phyloP scores from a whole-genome alignment of 2,888 invertebrate genomes.

The Acanthopleura granulata region DNA sequence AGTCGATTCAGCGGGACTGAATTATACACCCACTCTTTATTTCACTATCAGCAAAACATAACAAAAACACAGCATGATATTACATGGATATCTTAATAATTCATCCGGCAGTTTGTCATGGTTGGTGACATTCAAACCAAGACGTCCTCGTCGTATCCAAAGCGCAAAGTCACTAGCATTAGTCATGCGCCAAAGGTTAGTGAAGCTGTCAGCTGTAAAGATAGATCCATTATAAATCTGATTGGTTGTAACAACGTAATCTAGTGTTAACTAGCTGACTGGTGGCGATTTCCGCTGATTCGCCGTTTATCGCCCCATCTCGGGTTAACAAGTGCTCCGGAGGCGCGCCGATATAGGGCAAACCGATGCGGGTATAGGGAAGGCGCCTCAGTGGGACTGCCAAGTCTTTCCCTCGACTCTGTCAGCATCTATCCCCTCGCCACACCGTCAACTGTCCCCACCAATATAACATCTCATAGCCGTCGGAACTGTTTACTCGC shows the following conservation, averaged over 20 bases:
- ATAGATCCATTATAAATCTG: not conserved
- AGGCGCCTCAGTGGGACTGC: too few relatives aligned
- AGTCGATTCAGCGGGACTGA: not conserved
- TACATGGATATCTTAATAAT: not conserved
- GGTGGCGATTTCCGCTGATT: not conserved
- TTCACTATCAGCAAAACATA: not conserved
- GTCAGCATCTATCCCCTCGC: too few relatives aligned
- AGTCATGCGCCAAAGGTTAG: not conserved
- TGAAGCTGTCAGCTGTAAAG: not conserved
- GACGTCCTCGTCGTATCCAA: too few relatives aligned
- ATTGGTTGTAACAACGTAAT: not conserved
- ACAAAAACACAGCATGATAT: slow-evolving; percentile 4
- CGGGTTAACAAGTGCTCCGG: slow-evolving; percentile 1
- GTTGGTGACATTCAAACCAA: too few relatives aligned
- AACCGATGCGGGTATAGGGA: too few relatives aligned
- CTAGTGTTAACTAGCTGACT: slow-evolving; percentile 5
- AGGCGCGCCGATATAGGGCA: not conserved
- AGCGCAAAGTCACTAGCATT: too few relatives aligned
- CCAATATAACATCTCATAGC: too few relatives aligned
- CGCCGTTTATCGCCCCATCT: not conserved
- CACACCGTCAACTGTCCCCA: too few relatives aligned
- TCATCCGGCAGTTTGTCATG: too few relatives aligned
- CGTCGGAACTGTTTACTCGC: too few relatives aligned
- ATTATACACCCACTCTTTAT: not conserved
- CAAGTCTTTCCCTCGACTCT: too few relatives aligned